A percentile compares a stretch with the other conserved stretches of the same genome.
Conservation (phyloP, 2,888 invertebrate genomes). For the Anagyrus pseudococci region DNA sequence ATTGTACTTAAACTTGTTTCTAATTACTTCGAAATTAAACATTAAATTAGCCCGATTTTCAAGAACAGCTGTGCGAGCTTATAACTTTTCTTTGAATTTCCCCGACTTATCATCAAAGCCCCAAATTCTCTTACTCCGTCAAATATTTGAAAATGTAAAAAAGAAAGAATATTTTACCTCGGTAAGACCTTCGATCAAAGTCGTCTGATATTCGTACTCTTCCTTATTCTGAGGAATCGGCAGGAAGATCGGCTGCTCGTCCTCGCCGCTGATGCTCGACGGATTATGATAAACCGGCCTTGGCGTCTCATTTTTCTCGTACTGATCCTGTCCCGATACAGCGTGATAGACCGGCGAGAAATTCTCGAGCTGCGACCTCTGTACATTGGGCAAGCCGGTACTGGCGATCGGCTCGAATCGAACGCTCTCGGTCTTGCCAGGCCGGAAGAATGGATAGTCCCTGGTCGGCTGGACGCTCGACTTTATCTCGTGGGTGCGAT, state of each 20-base stretch:
- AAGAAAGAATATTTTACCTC: too few species aligned
- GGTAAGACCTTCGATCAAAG: slow-evolving; percentile 39
- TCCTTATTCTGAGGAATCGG: slow-evolving; percentile 46
- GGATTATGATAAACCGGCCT: slow-evolving; percentile 27
- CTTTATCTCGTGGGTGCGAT: slow-evolving; percentile 43
- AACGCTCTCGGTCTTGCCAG: slow-evolving; percentile 45
- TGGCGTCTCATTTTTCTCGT: slow-evolving; percentile 39
- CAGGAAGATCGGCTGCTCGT: slow-evolving; percentile 41
- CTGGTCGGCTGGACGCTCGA: slow-evolving; percentile 42
- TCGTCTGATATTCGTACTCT: slow-evolving; percentile 42
- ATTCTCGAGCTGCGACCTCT: slow-evolving; percentile 42
- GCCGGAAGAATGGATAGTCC: slow-evolving; percentile 47
- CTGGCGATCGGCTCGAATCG: slow-evolving; percentile 42
- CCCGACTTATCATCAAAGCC: too few species aligned
- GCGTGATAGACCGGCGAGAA: slow-evolving; percentile 45
- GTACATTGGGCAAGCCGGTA: slow-evolving; percentile 42
- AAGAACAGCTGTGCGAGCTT: too few species aligned
- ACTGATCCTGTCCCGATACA: slow-evolving; percentile 37
- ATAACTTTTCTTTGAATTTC: too few species aligned
- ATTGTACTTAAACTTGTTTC: too few species aligned
- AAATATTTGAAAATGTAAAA: too few species aligned
- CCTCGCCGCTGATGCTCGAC: neutral
- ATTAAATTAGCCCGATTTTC: too few species aligned
- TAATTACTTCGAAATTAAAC: too few species aligned
- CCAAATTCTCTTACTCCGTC: too few species aligned